These are phyloP conservation scores for Narcine bancroftii DNA, from an alignment of 2,113 vertebrate species.

Conservation along the genomic window DNA sequence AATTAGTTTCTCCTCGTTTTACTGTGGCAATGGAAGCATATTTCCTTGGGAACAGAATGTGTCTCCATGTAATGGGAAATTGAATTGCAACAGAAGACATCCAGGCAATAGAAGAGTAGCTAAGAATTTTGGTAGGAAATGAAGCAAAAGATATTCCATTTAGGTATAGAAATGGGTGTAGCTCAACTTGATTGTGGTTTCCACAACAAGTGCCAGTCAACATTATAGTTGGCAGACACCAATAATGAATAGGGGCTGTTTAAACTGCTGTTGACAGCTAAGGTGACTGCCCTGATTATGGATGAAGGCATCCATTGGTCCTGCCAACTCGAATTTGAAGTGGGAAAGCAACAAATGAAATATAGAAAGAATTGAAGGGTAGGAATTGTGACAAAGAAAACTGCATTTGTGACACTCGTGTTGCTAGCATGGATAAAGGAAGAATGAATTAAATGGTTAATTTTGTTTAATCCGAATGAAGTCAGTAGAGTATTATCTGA, in stretches of 20 bases:
- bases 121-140: not conserved
- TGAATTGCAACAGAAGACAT: too few species aligned
- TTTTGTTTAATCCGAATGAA: not conserved
- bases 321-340: not conserved
- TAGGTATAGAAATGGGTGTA: not conserved
- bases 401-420: too few species aligned
- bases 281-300: not conserved
- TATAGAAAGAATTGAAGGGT: not conserved
- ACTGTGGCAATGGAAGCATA: too few species aligned
- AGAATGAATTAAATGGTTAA: not conserved
- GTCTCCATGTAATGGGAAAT: too few species aligned
- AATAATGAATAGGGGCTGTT: not conserved
- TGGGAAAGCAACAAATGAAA: too few species aligned
- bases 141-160: not conserved
- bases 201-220: not conserved
- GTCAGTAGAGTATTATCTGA: not conserved
- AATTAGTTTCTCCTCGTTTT: too few species aligned
- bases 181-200: not conserved
- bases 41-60: too few species aligned
- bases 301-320: not conserved
- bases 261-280: too few species aligned
- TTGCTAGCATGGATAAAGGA: not conserved
- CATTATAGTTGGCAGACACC: not conserved
- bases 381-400: not conserved
- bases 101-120: not conserved